phyloP scores from a whole-genome alignment of 2,113 vertebrate species.

The Piaya cayana region DNA sequence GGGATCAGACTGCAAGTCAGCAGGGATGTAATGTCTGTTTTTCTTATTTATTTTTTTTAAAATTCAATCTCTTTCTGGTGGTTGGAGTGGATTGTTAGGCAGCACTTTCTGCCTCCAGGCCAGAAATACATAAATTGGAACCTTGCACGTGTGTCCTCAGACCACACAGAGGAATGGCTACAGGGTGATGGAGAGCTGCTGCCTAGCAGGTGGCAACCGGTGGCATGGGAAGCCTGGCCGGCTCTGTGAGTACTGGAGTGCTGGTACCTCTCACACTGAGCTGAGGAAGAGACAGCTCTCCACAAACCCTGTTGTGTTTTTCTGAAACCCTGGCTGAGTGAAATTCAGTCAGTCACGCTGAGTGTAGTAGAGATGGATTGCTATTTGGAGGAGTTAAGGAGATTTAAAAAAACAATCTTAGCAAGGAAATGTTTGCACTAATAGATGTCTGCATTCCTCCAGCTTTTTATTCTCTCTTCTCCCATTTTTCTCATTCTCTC shows the following conservation, averaged over 20 bases:
- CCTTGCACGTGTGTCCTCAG: background rate
- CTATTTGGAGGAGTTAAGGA: background rate
- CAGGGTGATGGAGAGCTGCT: background rate
- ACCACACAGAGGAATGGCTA: background rate
- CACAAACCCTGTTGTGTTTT: background rate
- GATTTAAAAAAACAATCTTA: background rate
- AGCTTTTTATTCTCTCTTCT: background rate
- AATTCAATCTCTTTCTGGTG: background rate
- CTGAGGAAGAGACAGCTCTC: background rate
- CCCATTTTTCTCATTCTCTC: background rate
- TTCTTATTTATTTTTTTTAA: background rate
- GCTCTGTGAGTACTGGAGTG: background rate
- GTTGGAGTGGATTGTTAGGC: background rate
- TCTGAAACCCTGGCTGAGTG: background rate
- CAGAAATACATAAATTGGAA: background rate
- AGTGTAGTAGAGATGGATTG: background rate
- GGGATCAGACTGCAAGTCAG: constrained; percentile 15
- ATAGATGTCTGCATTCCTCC: background rate
- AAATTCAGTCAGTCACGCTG: background rate
- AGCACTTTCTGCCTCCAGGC: background rate
- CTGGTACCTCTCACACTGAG: background rate
- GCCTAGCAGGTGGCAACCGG: background rate
- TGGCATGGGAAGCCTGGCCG: background rate
- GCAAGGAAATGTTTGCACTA: background rate
- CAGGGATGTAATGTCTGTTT: background rate